Conservation (phyloP, 2,888 invertebrate genomes). For the Psylliodes chrysocephalus region DNA sequence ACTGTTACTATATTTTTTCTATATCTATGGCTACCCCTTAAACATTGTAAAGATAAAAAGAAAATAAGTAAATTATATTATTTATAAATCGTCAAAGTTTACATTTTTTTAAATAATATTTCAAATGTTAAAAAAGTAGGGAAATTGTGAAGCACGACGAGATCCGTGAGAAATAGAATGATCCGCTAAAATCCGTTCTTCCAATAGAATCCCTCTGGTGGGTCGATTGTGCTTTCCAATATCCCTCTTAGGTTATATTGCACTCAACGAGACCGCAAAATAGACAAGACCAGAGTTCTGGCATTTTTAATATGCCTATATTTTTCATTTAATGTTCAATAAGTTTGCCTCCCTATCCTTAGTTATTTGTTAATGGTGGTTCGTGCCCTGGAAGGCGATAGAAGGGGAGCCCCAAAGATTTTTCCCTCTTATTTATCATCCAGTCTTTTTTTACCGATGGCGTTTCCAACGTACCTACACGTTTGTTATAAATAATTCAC, state of each 20-base stretch:
- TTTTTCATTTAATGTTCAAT: constrained; percentile 54
- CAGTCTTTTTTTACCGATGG: constrained; percentile 13
- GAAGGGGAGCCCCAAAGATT: constrained; percentile 11
- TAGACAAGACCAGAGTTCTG: constrained; percentile 53
- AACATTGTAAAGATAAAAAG: no score
- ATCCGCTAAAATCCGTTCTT: constrained; percentile 60
- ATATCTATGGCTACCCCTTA: no score
- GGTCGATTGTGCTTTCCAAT: constrained; percentile 41
- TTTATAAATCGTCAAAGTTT: no score
- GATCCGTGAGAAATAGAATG: constrained; percentile 59
- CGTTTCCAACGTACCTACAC: constrained; percentile 17
- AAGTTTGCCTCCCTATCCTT: constrained; percentile 40
- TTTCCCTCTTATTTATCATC: constrained; percentile 16
- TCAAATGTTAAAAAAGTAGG: constrained; percentile 33
- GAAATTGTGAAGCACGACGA: constrained; percentile 44
- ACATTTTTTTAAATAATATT: constrained; percentile 37
- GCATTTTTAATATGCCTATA: constrained; percentile 63
- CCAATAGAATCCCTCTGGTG: constrained; percentile 54
- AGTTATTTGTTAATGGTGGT: constrained; percentile 40
- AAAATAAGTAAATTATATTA: no score
- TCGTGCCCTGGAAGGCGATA: constrained; percentile 19
- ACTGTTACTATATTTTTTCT: no score
- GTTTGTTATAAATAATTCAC: constrained; percentile 17
- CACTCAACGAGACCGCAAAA: constrained; percentile 51
- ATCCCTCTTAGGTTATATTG: constrained; percentile 52